Percentiles rank a stretch among this genome's conserved stretches.
Conservation (phyloP, 2,888 invertebrate species). For the Colletes collaris region DNA sequence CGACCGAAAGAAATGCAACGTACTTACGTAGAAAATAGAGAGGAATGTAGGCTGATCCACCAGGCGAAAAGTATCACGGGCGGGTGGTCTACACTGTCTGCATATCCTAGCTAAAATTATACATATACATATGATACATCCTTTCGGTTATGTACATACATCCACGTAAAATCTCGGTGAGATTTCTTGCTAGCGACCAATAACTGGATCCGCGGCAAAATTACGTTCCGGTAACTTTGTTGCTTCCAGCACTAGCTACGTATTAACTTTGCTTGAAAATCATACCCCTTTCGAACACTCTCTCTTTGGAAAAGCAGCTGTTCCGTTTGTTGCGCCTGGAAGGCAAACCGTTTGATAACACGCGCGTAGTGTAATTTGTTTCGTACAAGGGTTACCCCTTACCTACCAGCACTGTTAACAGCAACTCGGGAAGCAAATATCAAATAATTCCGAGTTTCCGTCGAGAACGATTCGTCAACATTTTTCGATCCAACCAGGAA, state of each 20-base stretch:
- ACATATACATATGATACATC: no score
- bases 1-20: no score
- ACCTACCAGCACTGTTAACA: background rate
- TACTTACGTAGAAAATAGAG: background rate
- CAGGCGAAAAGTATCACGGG: background rate
- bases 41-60: background rate
- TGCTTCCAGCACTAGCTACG: background rate
- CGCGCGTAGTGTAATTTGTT: background rate
- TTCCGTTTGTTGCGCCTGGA: background rate
- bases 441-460: background rate
- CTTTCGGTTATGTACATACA: no score
- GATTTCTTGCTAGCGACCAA: background rate
- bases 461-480: background rate
- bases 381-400: background rate
- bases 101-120: no score
- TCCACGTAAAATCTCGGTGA: background rate
- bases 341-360: conserved; percentile 1
- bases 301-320: background rate
- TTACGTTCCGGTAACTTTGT: background rate
- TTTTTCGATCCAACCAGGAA: background rate
- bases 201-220: background rate
- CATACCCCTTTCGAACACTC: background rate
- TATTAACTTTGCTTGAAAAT: background rate
- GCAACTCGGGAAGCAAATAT: background rate
- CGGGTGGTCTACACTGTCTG: background rate